Conservation (phyloP, 2,888 invertebrate genomes). For the Andrena marginata region DNA sequence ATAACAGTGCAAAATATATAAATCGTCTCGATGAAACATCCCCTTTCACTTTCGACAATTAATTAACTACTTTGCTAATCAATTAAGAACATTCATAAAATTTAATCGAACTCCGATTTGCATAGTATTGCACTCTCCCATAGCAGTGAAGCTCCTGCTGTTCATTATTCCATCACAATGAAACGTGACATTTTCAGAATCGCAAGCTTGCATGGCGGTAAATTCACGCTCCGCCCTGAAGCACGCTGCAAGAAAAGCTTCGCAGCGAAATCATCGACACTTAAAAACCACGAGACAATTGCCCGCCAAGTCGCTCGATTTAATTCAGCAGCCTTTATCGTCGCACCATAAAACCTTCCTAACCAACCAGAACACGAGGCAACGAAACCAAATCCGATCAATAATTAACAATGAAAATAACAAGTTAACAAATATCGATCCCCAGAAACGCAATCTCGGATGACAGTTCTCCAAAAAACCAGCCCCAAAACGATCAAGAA, state of each 20-base stretch:
- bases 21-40: neutral
- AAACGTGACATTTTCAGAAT: neutral
- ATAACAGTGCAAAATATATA: too few relatives aligned
- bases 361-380: neutral
- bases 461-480: neutral
- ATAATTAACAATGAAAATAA: neutral
- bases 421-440: neutral
- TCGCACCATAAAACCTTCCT: neutral
- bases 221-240: neutral
- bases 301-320: neutral
- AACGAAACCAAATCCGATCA: neutral
- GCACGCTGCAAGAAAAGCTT: neutral
- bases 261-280: neutral
- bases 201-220: neutral
- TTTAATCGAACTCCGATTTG: neutral
- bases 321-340: neutral
- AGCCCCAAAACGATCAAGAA: constrained; percentile 27
- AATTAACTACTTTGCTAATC: neutral
- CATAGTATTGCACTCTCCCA: neutral
- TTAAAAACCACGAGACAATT: neutral
- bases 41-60: neutral
- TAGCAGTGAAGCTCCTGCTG: neutral
- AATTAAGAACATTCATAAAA: neutral
- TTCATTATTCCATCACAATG: neutral
- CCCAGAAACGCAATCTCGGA: neutral